Base-by-base conservation (phyloP, 2,113 vertebrate genomes). In the Colistium nudipinnis region DNA sequence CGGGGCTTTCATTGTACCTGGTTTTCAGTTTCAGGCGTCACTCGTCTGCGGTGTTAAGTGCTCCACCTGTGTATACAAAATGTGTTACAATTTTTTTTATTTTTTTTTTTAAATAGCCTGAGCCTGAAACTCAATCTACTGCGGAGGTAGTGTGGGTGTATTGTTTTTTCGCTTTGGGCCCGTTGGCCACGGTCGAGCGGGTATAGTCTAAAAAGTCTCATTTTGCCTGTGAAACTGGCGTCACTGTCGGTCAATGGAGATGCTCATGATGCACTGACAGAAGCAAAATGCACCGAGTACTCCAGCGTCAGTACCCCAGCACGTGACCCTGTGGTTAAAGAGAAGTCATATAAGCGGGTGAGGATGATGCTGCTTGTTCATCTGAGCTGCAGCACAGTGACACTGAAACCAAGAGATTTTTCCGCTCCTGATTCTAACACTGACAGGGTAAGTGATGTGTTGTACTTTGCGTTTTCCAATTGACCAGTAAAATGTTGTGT, bases 291-390 rank as follows among this genome's bases (percentile, higher is more conserved):
- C 17, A 43, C 2, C 3, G 11, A n/a, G 20, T 47, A n/a, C 5
- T 14, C 27, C 43, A 47, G 9, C 24, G 56, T 33, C 53, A 19
- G 7, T 12, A n/a, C 2, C 48, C 19, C 2, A 35, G 4, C 85
- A 87, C 69, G 80, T 88, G 73, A 80, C 55, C 64, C 19, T 82
- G 85, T 82, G 86, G 85, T 84, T 48, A 43, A 17, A 17, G 59
- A 25, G 67, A 76, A 87, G 41, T 57, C 48, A 85, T 90, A 88
- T 80, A 89, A 89, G 82, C 28, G 24, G 13, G 61, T 14, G 73
- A 60, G 33, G 69, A 62, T 60, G 76, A 68, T 60, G 30, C 33
- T 43, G 45, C 11, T 36, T 36, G 24, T 17, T 48, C 11, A 41
- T 38, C 13, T 24, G 12, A 41, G 33, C 33, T 45, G 25, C n/a